These are phyloP conservation scores for Austrofundulus limnaeus DNA, from an alignment of 2,113 vertebrate genomes.

Conservation along the genomic window DNA sequence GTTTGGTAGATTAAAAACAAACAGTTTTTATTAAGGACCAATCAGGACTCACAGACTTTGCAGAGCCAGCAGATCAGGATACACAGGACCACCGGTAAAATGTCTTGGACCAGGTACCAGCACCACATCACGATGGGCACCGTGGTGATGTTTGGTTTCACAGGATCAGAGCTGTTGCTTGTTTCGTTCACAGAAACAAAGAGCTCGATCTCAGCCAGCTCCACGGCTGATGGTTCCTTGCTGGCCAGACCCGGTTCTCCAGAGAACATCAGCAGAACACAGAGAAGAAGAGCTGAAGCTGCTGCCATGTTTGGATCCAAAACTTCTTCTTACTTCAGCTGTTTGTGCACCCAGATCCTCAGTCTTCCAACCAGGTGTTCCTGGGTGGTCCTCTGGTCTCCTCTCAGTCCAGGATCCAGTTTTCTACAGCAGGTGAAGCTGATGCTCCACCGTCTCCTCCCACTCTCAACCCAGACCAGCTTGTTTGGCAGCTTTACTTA, in stretches of 20 bases:
- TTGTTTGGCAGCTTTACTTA: too few species aligned
- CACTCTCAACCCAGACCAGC: constrained; percentile 3
- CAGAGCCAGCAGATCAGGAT: constrained; percentile 79
- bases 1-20: too few species aligned
- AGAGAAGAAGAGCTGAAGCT: constrained; percentile 32
- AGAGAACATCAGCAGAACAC: constrained; percentile 28
- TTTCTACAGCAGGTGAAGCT: constrained; percentile 56
- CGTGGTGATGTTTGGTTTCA: constrained; percentile 45
- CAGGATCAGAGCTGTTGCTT: constrained; percentile 16
- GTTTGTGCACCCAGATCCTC: constrained; percentile 1
- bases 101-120: constrained; percentile 71
- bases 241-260: neutral
- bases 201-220: neutral
- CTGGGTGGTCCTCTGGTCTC: constrained; percentile 11
- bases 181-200: neutral
- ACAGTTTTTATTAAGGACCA: too few species aligned
- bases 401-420: constrained; percentile 21
- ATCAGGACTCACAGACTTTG: constrained; percentile 75
- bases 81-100: constrained; percentile 78
- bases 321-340: neutral
- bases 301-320: constrained; percentile 40
- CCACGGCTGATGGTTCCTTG: too few species aligned
- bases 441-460: constrained; percentile 54
- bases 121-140: constrained; percentile 80
- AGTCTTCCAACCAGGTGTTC: constrained; percentile 17